Evolutionary conservation across 1,140 invertebrate species (phyloP).

Genomic region (Chrysopa pallens): DNA sequence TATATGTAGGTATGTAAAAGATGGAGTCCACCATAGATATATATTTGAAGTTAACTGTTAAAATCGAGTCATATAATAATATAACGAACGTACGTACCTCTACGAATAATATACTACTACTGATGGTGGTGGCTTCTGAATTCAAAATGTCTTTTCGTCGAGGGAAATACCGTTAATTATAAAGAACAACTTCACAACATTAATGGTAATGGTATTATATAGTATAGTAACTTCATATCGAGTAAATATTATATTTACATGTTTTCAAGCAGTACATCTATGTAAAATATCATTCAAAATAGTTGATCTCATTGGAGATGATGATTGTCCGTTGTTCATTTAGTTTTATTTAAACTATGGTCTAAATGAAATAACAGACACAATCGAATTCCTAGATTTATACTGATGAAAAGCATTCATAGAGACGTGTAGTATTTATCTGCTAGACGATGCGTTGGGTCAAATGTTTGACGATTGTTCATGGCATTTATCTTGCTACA

Average conservation of each 20-base stretch:
- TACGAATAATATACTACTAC: conserved; percentile 4
- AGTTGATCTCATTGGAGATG: background rate
- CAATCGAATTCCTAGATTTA: too few relatives aligned
- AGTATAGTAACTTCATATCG: background rate
- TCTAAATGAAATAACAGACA: too few relatives aligned
- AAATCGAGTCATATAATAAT: conserved; percentile 12
- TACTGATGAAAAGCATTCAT: too few relatives aligned
- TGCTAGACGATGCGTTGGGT: too few relatives aligned
- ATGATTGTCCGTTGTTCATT: too few relatives aligned
- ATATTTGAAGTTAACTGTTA: conserved; percentile 10
- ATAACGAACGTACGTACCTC: conserved; percentile 11
- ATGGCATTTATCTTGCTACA: too few relatives aligned
- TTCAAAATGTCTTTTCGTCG: conserved; percentile 9
- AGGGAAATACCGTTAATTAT: conserved; percentile 12
- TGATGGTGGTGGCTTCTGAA: conserved; percentile 4
- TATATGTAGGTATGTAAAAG: conserved; percentile 1
- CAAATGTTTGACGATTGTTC: too few relatives aligned
- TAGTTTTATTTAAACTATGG: too few relatives aligned
- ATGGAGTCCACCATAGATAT: too few relatives aligned
- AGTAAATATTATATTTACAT: background rate
- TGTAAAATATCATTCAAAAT: too few relatives aligned
- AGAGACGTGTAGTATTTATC: too few relatives aligned
- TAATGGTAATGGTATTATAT: background rate
- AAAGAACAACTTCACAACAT: conserved; percentile 8
- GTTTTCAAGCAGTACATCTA: background rate